A percentile compares a stretch with the other conserved stretches of the same genome.
Conservation (phyloP, 2,113 vertebrate genomes). For the Osmerus eperlanus region DNA sequence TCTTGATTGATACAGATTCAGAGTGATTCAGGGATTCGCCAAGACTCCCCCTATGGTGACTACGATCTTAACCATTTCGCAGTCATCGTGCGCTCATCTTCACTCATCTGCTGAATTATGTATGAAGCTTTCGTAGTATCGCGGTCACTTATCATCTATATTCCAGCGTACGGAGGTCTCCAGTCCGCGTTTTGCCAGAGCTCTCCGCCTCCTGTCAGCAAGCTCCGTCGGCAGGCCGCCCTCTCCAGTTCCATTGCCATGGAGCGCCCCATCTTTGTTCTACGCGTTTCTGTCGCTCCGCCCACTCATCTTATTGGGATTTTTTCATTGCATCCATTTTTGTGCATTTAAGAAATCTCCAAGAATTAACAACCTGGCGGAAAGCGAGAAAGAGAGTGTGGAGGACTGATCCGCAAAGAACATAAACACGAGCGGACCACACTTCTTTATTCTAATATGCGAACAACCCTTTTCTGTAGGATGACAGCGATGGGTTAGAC, state of each 20-base stretch:
- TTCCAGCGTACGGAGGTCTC: conserved; percentile 34
- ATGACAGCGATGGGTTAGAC: conserved; percentile 78
- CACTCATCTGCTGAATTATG: conserved; percentile 47
- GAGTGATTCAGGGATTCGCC: too few relatives aligned
- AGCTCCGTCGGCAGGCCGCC: conserved; percentile 50
- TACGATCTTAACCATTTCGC: neutral
- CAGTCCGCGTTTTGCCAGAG: conserved; percentile 61
- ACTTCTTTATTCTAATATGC: conserved; percentile 62
- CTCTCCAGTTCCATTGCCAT: conserved; percentile 36
- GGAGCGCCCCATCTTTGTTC: conserved; percentile 47
- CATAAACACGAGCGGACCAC: conserved; percentile 56
- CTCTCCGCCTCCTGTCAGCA: conserved; percentile 69
- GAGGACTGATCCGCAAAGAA: conserved; percentile 53
- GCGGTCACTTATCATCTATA: conserved; percentile 35
- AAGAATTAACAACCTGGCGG: conserved; percentile 73
- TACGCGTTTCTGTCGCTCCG: conserved; percentile 68
- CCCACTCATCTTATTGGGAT: conserved; percentile 64
- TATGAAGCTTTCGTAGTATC: conserved; percentile 22
- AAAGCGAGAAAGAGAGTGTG: conserved; percentile 57
- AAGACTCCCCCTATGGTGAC: too few relatives aligned
- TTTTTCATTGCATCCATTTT: conserved; percentile 75
- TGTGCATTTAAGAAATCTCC: conserved; percentile 77
- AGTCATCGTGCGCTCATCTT: conserved; percentile 27
- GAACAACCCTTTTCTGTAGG: conserved; percentile 58
- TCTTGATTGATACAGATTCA: too few relatives aligned